Evolutionary conservation across 1,140 invertebrate species (phyloP).

Genomic region (Centruroides sculpturatus): DNA sequence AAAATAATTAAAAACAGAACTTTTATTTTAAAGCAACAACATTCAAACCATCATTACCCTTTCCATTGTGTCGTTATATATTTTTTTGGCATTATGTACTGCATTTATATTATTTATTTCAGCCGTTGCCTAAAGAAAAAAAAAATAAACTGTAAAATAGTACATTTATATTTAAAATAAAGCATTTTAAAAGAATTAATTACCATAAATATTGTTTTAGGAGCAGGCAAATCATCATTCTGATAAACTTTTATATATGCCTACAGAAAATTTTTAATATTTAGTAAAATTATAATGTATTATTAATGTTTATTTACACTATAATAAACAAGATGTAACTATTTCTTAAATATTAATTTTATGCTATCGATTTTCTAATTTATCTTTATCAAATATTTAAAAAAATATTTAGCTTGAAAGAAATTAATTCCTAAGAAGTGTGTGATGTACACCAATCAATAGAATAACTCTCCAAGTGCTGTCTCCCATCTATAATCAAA

Average conservation of each 20-base stretch:
- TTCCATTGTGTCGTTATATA: conserved; percentile 87
- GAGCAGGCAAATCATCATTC: conserved; percentile 92
- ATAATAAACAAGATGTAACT: no score
- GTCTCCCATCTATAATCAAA: no score
- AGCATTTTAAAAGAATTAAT: conserved; percentile 25
- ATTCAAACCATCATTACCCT: conserved; percentile 33
- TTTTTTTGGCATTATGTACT: conserved; percentile 81
- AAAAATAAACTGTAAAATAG: conserved; percentile 1
- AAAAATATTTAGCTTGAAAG: no score
- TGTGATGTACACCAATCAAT: no score
- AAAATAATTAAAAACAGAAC: background rate
- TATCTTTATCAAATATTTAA: no score
- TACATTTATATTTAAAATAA: conserved; percentile 1
- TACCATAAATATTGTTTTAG: conserved; percentile 94
- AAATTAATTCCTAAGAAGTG: no score
- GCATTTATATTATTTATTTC: conserved; percentile 93
- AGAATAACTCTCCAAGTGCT: no score
- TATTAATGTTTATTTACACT: no score
- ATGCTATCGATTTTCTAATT: no score
- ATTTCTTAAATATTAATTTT: no score
- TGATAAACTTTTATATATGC: conserved; percentile 94
- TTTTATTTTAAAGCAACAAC: background rate
- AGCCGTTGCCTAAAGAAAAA: conserved; percentile 65
- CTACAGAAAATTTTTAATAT: conserved; percentile 22
- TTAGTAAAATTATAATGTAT: background rate